Conservation (phyloP, 2,113 vertebrate species). For the Oplegnathus fasciatus region DNA sequence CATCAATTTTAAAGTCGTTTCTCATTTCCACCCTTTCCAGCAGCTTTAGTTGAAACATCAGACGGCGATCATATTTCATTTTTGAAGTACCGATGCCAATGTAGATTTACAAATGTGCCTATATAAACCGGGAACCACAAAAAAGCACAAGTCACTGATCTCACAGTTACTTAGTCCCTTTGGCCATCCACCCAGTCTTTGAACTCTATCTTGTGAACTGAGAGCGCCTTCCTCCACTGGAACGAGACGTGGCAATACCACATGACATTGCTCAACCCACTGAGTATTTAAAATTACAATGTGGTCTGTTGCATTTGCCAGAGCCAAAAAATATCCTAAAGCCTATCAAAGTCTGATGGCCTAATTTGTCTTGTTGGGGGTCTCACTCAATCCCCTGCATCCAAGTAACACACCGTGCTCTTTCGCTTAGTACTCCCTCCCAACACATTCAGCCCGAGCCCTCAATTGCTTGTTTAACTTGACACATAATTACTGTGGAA, state of each 20-base stretch:
- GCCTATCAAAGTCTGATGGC: conserved; percentile 78
- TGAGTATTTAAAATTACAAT: conserved; percentile 76
- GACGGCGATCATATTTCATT: conserved; percentile 68
- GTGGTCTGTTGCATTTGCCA: conserved; percentile 71
- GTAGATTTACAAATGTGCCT: conserved; percentile 81
- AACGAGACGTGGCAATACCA: conserved; percentile 78
- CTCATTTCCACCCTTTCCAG: conserved; percentile 62
- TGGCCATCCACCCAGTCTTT: conserved; percentile 80
- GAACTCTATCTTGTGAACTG: conserved; percentile 79
- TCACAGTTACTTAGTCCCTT: conserved; percentile 79
- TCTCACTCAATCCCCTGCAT: conserved; percentile 74
- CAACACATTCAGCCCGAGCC: conserved; percentile 80
- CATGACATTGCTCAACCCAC: conserved; percentile 78
- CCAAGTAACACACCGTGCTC: conserved; percentile 71
- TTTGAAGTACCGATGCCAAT: conserved; percentile 69
- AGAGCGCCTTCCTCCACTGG: conserved; percentile 76
- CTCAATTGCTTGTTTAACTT: conserved; percentile 88
- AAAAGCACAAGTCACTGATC: conserved; percentile 80
- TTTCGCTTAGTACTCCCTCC: conserved; percentile 65
- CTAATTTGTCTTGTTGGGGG: conserved; percentile 84
- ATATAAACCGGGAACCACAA: conserved; percentile 78
- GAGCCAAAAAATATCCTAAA: conserved; percentile 67
- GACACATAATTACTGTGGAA: conserved; percentile 89
- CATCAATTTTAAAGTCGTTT: conserved; percentile 27
- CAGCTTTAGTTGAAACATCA: conserved; percentile 58